Base-by-base conservation (phyloP, 2,888 invertebrate genomes). In the Perizoma flavofasciatum region DNA sequence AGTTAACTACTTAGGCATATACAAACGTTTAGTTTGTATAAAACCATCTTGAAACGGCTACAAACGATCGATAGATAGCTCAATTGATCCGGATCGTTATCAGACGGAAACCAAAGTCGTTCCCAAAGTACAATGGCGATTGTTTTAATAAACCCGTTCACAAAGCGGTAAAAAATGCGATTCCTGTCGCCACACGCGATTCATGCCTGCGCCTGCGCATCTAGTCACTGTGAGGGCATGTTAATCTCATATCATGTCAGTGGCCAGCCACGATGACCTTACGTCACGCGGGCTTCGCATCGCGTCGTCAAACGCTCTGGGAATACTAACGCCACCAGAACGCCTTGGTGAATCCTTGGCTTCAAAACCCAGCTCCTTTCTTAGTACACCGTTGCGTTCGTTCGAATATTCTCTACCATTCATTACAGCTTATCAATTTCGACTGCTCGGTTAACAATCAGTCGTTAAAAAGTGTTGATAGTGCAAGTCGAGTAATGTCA, bases 281-380 rank as follows among this genome's bases (percentile, higher is more conserved):
- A 89, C 88, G 88, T 89, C 88, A 89, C 86, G 85, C 86, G 86
- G 78, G 84, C 82, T 83, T 78, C 79, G 82, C 81, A 78, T 76
- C 75, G 84, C 82, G 78, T 78, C 77, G 59, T 47, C 48, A 83
- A 72, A 88, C 88, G 88, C 87, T 85, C 56, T 70, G 83, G 84
- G 92, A 86, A 92, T 92, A 91, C 89, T 90, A 91, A 92, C 88
- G 80, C 77, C 80, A 79, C 74, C 82, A 79, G 84, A 88, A 83
- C 88, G 85, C 90, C 91, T 90, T 89, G 89, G 85, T 86, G 79
- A 81, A 92, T 91, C 92, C 92, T 92, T 92, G 92, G 92, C 92
- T 92, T 91, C 90, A 91, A 92, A 92, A 90, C 89, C 84, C 78
- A 89, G 83, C 90, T 89, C 91, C 92, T 91, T 92, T 90, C 91